Evolutionary conservation across 2,888 invertebrate species (phyloP), one percentile per base, ranked within the genome.

Genomic region (Congeria kusceri): DNA sequence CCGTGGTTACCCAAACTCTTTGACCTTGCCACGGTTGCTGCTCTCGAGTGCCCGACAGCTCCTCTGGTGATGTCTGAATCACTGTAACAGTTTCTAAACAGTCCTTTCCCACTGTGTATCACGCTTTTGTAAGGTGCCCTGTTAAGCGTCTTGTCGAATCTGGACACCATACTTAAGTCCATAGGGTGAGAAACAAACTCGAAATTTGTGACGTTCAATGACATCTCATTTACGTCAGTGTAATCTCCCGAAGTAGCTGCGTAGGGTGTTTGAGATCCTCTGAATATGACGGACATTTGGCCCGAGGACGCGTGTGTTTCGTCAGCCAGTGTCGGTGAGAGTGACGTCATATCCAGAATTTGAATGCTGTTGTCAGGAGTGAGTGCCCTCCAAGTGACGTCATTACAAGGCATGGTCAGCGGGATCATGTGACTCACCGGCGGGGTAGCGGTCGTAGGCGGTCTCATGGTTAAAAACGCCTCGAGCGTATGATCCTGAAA

Each of bases 321-420:
- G n/a, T 46, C 44, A 3, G 20, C 23, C 20, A 23, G n/a, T 27
- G 32, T 18, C 5, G 44, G 20, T 39, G 29, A 23, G 44, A 27
- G 25, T 20, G 39, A 23, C 7, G n/a, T 9, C 23, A 27, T 58
- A 46, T 68, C 64, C 15, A 75, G n/a, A 29, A 78, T 78, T 32
- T 78, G 78, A 32, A 78, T 73, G 27, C 78, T 78, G 29, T 47
- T 68, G 56, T 78, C 72, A 2, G 44, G 32, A 13, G 77, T 73
- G 3, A 78, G 69, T 18, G 65, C 62, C 49, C 65, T 25, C 78
- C 78, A 78, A 15, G 47, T 63, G 32, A 63, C 39, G 25, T 39
- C 57, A 7, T 63, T 46, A 25, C 20, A 47, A 15, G 57, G 47
- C 27, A 46, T 7, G 23, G 44, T 15, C 47, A 23, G 11, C 5